Evolutionary conservation across 2,113 vertebrate genomes (phyloP), one percentile per base, ranked within the genome.

Genomic region (Lucifuga dentata): DNA sequence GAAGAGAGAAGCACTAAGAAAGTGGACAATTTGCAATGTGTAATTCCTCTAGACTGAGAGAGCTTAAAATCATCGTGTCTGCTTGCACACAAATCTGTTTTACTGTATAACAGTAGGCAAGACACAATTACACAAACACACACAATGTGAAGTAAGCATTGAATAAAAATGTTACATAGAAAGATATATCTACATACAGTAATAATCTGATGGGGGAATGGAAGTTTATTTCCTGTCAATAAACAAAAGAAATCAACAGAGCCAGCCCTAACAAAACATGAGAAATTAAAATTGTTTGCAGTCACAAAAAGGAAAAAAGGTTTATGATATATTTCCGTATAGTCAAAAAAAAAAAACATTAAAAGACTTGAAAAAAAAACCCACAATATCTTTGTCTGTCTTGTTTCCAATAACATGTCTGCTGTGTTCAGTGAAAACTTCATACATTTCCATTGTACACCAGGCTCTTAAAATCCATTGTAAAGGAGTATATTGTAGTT

Each of bases 21-120:
- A 64, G 58, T 23, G 11, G 45, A 41, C 48, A 66, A 66, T 74
- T 73, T 76, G 46, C 73, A 68, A 80, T 84, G 70, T 79, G 52
- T 64, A 49, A 83, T 85, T 66, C 83, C 68, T 73, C 4, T 19
- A 80, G 83, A 70, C 77, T 46, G 65, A 75, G 65, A 57, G 67
- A 65, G 70, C 73, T 78, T 68, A 63, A 75, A 77, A 88, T 90
- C 85, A 91, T 84, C 90, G 84, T 24, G 57, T 72, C 76, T 68
- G 70, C 75, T 85, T n/a, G n/a, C 84, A 85, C 78, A 76, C 53
- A 73, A 85, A 87, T 86, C 82, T 85, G 76, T 71, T 73, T 69
- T 46, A 21, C 71, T 70, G 85, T 81, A 43, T 51, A 77, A 50
- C 50, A 59, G 59, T 46, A 80, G 17, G 7, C 7, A 1, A 52